phyloP scores from a whole-genome alignment of 2,888 invertebrate genomes.

The Tachystola acroxantha region DNA sequence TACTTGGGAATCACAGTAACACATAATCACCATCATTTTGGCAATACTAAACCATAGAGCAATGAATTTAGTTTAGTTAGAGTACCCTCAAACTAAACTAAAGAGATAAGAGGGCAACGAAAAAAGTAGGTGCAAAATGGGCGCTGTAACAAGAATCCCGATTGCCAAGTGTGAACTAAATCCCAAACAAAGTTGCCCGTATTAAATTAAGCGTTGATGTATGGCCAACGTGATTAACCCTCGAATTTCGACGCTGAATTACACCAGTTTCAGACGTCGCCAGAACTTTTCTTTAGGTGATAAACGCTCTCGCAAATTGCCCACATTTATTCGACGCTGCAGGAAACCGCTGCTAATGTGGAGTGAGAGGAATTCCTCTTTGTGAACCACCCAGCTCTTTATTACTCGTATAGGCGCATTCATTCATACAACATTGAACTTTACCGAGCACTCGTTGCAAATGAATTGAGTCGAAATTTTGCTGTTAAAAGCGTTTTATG shows the following conservation, averaged over 20 bases:
- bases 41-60: no score
- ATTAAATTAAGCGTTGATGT: conserved; percentile 64
- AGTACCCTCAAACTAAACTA: no score
- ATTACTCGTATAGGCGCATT: conserved; percentile 33
- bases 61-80: no score
- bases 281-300: conserved; percentile 74
- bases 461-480: conserved; percentile 44
- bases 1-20: no score
- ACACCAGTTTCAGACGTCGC: conserved; percentile 64
- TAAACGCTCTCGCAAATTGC: conserved; percentile 72
- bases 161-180: conserved; percentile 21
- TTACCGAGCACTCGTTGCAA: conserved; percentile 40
- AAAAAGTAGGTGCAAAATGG: not conserved
- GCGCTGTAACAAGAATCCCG: not conserved
- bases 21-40: no score
- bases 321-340: conserved; percentile 63
- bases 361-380: conserved; percentile 45
- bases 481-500: conserved; percentile 47
- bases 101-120: no score
- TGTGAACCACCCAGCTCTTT: conserved; percentile 21
- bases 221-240: conserved; percentile 62
- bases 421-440: conserved; percentile 47
- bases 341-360: conserved; percentile 61
- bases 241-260: conserved; percentile 58
- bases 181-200: conserved; percentile 48